A percentile compares a stretch with the other conserved stretches of the same genome.
These are phyloP conservation scores for Myripristis murdjan DNA, from an alignment of 2,797 vertebrate genomes.

Conservation along the genomic window DNA sequence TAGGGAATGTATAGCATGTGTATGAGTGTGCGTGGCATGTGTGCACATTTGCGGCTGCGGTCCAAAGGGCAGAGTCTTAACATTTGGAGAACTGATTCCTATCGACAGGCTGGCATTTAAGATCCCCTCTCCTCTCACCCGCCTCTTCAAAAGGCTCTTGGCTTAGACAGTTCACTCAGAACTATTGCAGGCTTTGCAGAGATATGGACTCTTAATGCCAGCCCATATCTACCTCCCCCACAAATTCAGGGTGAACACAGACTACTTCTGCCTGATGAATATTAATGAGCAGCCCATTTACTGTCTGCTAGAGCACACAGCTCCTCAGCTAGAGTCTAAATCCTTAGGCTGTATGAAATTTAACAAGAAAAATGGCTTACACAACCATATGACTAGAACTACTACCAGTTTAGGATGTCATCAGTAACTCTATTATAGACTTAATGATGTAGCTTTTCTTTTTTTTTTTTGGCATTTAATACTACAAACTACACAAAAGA, in stretches of 20 bases:
- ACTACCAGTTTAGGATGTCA: neutral
- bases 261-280: slow-evolving; percentile 47
- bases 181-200: slow-evolving; percentile 39
- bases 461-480: neutral
- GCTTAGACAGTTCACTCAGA: slow-evolving; percentile 33
- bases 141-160: slow-evolving; percentile 51
- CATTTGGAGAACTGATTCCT: slow-evolving; percentile 48
- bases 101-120: slow-evolving; percentile 67
- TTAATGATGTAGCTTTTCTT: slow-evolving; percentile 1
- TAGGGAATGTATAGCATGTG: slow-evolving; percentile 11
- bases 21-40: slow-evolving; percentile 34
- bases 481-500: slow-evolving; percentile 29
- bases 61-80: slow-evolving; percentile 52
- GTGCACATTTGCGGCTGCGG: slow-evolving; percentile 19
- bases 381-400: slow-evolving; percentile 18
- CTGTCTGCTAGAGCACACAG: neutral
- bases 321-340: slow-evolving; percentile 1
- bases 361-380: slow-evolving; percentile 15
- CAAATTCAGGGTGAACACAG: slow-evolving; percentile 41
- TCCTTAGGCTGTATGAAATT: neutral
- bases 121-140: slow-evolving; percentile 9
- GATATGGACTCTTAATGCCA: slow-evolving; percentile 64
- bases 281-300: slow-evolving; percentile 32
- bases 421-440: slow-evolving; percentile 13
- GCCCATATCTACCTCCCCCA: slow-evolving; percentile 43